Percentiles rank a stretch among this genome's conserved stretches.
Conservation (phyloP, 2,888 invertebrate genomes). For the Dicycla oo region DNA sequence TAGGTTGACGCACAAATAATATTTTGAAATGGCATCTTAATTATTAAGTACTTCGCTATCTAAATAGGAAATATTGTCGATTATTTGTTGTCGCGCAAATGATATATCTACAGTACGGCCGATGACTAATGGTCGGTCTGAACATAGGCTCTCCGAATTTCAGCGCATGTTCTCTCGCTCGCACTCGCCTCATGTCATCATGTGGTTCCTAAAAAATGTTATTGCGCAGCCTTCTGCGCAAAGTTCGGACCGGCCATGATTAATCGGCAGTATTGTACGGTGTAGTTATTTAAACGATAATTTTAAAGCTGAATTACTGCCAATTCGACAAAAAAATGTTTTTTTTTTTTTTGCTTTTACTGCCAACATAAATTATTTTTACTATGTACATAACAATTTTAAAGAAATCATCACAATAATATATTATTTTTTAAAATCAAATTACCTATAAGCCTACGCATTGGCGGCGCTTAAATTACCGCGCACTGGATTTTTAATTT, state of each 20-base stretch:
- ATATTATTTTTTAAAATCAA: not conserved
- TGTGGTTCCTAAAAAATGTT: too few relatives aligned
- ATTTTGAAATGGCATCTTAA: not conserved
- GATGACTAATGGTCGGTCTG: too few relatives aligned
- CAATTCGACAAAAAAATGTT: not conserved
- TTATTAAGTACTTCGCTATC: slow-evolving; percentile 1
- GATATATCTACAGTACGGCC: not conserved
- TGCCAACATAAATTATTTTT: not conserved
- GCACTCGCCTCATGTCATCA: too few relatives aligned
- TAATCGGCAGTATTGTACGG: too few relatives aligned
- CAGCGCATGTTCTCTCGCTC: too few relatives aligned
- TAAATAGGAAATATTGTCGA: slow-evolving; percentile 2
- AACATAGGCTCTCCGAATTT: too few relatives aligned
- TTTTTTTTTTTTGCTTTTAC: not conserved
- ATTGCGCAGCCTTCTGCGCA: too few relatives aligned
- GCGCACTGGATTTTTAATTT: too few relatives aligned
- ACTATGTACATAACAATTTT: not conserved
- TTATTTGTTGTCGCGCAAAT: slow-evolving; percentile 23
- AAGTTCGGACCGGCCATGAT: too few relatives aligned
- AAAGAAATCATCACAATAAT: slow-evolving; percentile 27
- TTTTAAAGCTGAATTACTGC: slow-evolving; percentile 30
- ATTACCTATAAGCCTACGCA: not conserved
- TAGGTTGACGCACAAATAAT: not conserved
- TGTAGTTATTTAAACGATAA: slow-evolving; percentile 10
- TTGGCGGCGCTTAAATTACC: too few relatives aligned